Evolutionary conservation across 2,888 invertebrate species (phyloP).

Genomic region (Eucriotettix oculatus): DNA sequence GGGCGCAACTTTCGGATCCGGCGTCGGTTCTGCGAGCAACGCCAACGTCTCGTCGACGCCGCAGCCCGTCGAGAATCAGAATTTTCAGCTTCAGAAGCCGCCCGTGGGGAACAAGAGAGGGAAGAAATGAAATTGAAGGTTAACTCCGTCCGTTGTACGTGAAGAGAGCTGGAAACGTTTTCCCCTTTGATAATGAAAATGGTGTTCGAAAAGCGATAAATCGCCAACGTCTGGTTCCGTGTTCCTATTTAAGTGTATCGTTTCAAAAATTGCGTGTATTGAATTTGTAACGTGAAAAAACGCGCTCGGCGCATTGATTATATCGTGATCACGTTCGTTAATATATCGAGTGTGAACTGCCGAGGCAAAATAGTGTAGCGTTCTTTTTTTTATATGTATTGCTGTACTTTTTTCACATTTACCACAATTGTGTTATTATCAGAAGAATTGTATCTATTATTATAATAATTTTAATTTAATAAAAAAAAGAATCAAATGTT

Average conservation of each 20-base stretch:
- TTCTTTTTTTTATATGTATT: too few species aligned
- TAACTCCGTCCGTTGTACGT: not conserved
- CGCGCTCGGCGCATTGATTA: too few species aligned
- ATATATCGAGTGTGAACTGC: too few species aligned
- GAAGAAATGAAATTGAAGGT: conserved; percentile 23
- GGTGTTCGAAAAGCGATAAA: too few species aligned
- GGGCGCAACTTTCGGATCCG: not conserved
- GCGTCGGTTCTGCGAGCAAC: not conserved
- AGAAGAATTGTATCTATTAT: too few species aligned
- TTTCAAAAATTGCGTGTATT: not conserved
- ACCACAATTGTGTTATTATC: too few species aligned
- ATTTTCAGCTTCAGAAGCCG: conserved; percentile 54
- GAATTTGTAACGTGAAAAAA: not conserved
- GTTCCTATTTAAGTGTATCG: not conserved
- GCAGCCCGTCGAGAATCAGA: conserved; percentile 19
- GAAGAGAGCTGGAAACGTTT: not conserved
- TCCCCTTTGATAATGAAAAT: not conserved
- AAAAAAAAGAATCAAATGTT: too few species aligned
- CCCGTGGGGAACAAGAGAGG: conserved; percentile 48
- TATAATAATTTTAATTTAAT: too few species aligned
- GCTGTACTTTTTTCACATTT: too few species aligned
- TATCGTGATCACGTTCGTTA: too few species aligned
- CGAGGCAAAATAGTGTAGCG: too few species aligned
- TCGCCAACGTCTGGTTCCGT: too few species aligned
- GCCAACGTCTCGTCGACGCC: conserved; percentile 14